Conservation (phyloP, 1,140 invertebrate species). For the Danaus melanippus region DNA sequence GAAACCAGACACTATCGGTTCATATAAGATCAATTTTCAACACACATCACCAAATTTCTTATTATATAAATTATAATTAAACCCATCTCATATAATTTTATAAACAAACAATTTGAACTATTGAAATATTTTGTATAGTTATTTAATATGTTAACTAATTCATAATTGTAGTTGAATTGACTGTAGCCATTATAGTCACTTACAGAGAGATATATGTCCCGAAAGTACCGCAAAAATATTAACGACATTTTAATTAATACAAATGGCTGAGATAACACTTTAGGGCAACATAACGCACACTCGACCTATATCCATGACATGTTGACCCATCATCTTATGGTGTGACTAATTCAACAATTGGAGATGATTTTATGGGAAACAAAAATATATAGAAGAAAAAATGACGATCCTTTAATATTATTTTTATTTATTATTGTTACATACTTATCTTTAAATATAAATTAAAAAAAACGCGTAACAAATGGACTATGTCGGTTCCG, state of each 20-base stretch:
- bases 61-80: background rate
- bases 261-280: conserved; percentile 39
- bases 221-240: conserved; percentile 51
- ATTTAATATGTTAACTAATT: conserved; percentile 13
- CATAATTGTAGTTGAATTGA: conserved; percentile 23
- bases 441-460: no score
- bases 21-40: conserved; percentile 12
- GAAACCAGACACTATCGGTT: conserved; percentile 12
- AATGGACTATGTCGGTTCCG: no score
- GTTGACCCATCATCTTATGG: conserved; percentile 19
- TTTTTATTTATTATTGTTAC: no score
- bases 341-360: conserved; percentile 12
- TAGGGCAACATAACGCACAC: conserved; percentile 31
- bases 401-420: no score
- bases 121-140: conserved; percentile 1
- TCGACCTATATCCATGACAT: conserved; percentile 26
- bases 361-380: conserved; percentile 6
- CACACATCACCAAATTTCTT: background rate
- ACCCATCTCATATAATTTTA: background rate
- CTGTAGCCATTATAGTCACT: conserved; percentile 15
- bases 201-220: conserved; percentile 32
- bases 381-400: no score
- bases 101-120: background rate
- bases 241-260: conserved; percentile 59
- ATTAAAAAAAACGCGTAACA: no score